Evolutionary conservation across 1,140 invertebrate genomes (phyloP).

Genomic region (Anoplolepis gracilipes): DNA sequence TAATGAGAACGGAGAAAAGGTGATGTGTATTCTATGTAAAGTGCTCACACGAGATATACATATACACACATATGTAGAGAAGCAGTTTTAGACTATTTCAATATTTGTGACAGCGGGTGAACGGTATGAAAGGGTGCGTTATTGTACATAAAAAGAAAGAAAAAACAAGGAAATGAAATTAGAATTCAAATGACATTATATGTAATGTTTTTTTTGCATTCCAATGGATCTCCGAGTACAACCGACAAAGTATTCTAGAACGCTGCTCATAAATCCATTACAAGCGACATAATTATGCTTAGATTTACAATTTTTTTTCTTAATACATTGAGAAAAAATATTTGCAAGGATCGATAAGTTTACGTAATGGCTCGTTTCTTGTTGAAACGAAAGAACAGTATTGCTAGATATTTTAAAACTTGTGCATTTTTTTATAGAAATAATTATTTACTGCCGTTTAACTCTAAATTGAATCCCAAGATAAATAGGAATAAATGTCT

Average conservation of each 20-base stretch:
- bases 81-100: conserved; percentile 73
- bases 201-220: conserved; percentile 79
- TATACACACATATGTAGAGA: conserved; percentile 64
- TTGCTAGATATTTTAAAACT: not conserved
- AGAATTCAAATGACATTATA: conserved; percentile 71
- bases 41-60: conserved; percentile 68
- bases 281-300: not conserved
- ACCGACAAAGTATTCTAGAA: conserved; percentile 58
- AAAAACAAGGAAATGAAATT: conserved; percentile 79
- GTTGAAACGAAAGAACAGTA: not conserved
- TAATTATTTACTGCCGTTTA: conserved; percentile 14
- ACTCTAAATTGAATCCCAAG: not conserved
- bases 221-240: conserved; percentile 75
- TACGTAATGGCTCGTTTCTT: not conserved
- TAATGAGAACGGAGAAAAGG: conserved; percentile 37
- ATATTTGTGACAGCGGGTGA: conserved; percentile 65
- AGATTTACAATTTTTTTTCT: not conserved
- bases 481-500: conserved; percentile 19
- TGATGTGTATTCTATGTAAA: conserved; percentile 69
- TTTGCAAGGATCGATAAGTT: not conserved
- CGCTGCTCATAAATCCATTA: conserved; percentile 21
- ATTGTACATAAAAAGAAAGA: conserved; percentile 77
- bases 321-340: not conserved
- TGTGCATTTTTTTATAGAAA: not conserved
- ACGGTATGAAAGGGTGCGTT: conserved; percentile 70